These are phyloP conservation scores for Propsilocerus akamusi DNA, from an alignment of 1,140 invertebrate genomes.

Conservation along the genomic window DNA sequence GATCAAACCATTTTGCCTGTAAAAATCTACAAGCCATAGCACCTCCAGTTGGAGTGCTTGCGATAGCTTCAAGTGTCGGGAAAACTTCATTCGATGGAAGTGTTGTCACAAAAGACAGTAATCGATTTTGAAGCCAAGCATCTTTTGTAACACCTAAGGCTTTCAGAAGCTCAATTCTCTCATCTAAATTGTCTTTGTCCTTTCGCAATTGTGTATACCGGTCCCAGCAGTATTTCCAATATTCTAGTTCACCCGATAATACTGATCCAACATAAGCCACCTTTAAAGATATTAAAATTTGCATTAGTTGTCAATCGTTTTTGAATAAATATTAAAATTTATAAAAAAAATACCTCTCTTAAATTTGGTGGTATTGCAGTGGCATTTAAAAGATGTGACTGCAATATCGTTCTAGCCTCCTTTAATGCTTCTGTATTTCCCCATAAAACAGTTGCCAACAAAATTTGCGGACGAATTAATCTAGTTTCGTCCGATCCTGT, in stretches of 20 bases:
- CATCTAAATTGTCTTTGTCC: constrained; percentile 37
- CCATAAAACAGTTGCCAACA: constrained; percentile 21
- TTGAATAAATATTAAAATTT: background rate
- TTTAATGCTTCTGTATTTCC: constrained; percentile 22
- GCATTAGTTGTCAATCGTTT: background rate
- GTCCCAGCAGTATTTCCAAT: constrained; percentile 57
- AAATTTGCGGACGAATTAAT: constrained; percentile 19
- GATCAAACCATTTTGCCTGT: constrained; percentile 46
- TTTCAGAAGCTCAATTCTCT: constrained; percentile 43
- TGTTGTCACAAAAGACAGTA: constrained; percentile 42
- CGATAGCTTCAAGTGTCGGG: constrained; percentile 42
- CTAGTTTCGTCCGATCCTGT: constrained; percentile 39
- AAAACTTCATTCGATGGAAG: constrained; percentile 49
- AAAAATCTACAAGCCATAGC: constrained; percentile 56
- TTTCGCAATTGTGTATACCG: constrained; percentile 31
- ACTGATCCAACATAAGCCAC: constrained; percentile 23
- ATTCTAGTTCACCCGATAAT: constrained; percentile 40
- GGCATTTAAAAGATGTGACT: constrained; percentile 19
- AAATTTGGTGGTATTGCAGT: constrained; percentile 20
- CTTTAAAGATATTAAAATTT: constrained; percentile 9
- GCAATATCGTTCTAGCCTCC: constrained; percentile 21
- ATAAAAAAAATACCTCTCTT: constrained; percentile 14
- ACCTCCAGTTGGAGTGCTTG: constrained; percentile 44
- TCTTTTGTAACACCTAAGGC: constrained; percentile 47
- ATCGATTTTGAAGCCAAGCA: constrained; percentile 49